Conservation (phyloP, 2,888 invertebrate genomes). For the Lydus trimaculatus region DNA sequence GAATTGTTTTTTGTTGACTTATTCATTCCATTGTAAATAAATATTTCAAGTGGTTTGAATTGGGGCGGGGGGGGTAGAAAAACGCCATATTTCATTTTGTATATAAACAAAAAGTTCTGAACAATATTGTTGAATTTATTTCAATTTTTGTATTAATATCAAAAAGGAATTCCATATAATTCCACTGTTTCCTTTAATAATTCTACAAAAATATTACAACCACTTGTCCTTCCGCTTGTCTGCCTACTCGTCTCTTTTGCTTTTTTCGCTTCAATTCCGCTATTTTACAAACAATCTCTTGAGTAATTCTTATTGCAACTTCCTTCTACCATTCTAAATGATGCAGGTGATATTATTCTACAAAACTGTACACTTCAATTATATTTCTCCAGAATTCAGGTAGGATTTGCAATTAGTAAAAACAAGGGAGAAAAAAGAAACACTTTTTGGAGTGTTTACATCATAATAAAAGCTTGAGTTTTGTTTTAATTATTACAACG, state of each 20-base stretch:
- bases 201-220: background rate
- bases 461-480: background rate
- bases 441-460: too few species aligned
- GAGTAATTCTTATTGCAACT: background rate
- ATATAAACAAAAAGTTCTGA: too few species aligned
- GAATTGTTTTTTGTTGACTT: too few species aligned
- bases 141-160: too few species aligned
- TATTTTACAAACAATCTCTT: background rate
- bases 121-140: too few species aligned
- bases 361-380: background rate
- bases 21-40: too few species aligned
- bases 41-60: too few species aligned
- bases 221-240: background rate
- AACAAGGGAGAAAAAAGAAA: too few species aligned
- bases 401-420: background rate
- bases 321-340: background rate
- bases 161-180: background rate
- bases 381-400: background rate
- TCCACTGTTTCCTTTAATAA: background rate
- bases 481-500: background rate
- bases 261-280: too few species aligned
- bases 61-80: too few species aligned
- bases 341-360: background rate
- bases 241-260: background rate
- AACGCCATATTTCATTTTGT: too few species aligned